Evolutionary conservation across 2,113 vertebrate species (phyloP).

Genomic region (Solea senegalensis): DNA sequence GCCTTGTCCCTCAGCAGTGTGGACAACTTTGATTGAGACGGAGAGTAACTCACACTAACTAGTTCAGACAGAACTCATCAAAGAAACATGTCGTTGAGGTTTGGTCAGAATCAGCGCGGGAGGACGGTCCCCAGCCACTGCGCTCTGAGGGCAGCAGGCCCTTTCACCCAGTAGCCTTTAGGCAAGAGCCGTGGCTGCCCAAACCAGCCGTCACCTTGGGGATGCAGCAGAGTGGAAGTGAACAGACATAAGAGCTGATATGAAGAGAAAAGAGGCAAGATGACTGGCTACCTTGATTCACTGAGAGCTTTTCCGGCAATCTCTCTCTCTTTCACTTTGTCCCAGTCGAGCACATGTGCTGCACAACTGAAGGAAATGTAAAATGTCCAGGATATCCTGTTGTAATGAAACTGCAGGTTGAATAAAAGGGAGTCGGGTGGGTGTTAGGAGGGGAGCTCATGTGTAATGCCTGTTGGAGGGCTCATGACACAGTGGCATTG

Average conservation of each 20-base stretch:
- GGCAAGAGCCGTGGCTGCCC: constrained; percentile 49
- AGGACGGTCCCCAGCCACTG: constrained; percentile 57
- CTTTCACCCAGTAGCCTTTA: constrained; percentile 51
- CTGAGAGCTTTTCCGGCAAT: constrained; percentile 40
- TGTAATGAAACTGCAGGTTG: constrained; percentile 70
- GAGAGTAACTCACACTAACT: constrained; percentile 65
- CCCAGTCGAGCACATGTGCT: constrained; percentile 73
- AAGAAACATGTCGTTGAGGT: constrained; percentile 75
- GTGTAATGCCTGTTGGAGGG: constrained; percentile 61
- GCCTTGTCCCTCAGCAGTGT: constrained; percentile 21
- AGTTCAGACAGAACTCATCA: constrained; percentile 73
- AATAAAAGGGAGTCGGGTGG: constrained; percentile 60
- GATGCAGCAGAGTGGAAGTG: constrained; percentile 60
- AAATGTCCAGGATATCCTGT: constrained; percentile 82
- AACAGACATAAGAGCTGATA: constrained; percentile 60
- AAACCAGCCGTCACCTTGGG: constrained; percentile 64
- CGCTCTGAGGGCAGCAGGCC: constrained; percentile 54
- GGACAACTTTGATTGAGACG: constrained; percentile 57
- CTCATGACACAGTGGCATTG: constrained; percentile 48
- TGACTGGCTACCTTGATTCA: constrained; percentile 34
- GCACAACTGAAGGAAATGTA: constrained; percentile 76
- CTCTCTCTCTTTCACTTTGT: constrained; percentile 38
- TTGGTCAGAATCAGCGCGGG: constrained; percentile 66
- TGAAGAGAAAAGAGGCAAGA: constrained; percentile 68
- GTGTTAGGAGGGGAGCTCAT: constrained; percentile 49